phyloP scores from a whole-genome alignment of 2,888 invertebrate species.

The Amphipyra tragopoginis region DNA sequence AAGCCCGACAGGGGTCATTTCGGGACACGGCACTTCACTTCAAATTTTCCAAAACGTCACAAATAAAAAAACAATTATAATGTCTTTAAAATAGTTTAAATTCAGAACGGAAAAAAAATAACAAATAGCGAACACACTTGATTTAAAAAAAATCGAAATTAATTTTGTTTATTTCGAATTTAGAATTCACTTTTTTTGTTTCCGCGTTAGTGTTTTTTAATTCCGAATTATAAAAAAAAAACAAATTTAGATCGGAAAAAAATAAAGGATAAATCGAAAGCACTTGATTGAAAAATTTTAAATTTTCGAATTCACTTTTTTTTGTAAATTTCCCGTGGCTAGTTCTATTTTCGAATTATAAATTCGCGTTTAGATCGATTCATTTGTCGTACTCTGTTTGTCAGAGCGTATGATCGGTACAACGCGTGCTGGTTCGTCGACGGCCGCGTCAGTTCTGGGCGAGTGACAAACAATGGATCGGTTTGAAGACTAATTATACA shows the following conservation, averaged over 20 bases:
- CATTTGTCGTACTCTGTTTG: slow-evolving; percentile 59
- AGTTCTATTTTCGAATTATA: slow-evolving; percentile 32
- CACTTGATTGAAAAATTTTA: slow-evolving; percentile 18
- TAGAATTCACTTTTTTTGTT: too few relatives aligned
- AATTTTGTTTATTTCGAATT: too few relatives aligned
- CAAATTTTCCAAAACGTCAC: slow-evolving; percentile 48
- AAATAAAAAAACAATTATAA: slow-evolving; percentile 42
- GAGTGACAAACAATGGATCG: slow-evolving; percentile 83
- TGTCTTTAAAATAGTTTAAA: background rate
- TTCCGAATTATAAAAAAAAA: slow-evolving; percentile 4
- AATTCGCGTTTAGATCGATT: slow-evolving; percentile 57
- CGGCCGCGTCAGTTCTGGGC: slow-evolving; percentile 80
- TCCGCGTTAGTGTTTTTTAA: background rate
- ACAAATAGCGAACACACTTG: slow-evolving; percentile 9
- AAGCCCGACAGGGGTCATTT: slow-evolving; percentile 90
- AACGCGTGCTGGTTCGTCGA: slow-evolving; percentile 77
- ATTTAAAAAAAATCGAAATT: background rate
- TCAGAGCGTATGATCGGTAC: slow-evolving; percentile 69
- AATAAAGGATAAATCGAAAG: too few relatives aligned
- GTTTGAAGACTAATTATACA: slow-evolving; percentile 81
- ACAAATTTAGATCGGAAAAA: background rate
- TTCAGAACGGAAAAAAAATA: background rate
- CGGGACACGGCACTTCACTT: slow-evolving; percentile 67
- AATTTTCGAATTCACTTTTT: slow-evolving; percentile 24
- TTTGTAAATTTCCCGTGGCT: slow-evolving; percentile 6